Percentiles rank a stretch among this genome's conserved stretches.
phyloP scores from a whole-genome alignment of 1,140 invertebrate species.

The Leptinotarsa defecta region DNA sequence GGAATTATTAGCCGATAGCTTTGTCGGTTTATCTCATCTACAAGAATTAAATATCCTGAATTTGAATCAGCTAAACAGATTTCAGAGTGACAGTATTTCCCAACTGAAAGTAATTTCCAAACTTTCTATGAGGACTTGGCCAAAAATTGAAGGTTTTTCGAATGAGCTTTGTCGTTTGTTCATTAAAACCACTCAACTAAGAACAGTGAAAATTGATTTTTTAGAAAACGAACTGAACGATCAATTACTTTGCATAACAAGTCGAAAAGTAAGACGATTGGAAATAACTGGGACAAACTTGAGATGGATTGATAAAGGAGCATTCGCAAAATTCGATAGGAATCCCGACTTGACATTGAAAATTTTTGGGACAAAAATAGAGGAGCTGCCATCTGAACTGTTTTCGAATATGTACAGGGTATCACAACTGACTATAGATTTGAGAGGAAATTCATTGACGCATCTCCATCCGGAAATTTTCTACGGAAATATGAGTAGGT shows the following conservation, averaged over 20 bases:
- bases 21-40: constrained; percentile 61
- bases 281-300: constrained; percentile 79
- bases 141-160: constrained; percentile 65
- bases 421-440: constrained; percentile 79
- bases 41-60: constrained; percentile 63
- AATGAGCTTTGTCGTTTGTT: constrained; percentile 65
- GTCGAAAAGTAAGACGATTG: constrained; percentile 77
- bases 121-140: constrained; percentile 69
- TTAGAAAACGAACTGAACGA: constrained; percentile 71
- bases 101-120: constrained; percentile 66
- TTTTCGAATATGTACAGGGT: constrained; percentile 76
- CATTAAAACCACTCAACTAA: constrained; percentile 60
- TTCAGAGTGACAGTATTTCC: constrained; percentile 69
- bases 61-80: constrained; percentile 64
- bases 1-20: constrained; percentile 57
- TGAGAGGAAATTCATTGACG: constrained; percentile 80
- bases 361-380: constrained; percentile 75
- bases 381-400: constrained; percentile 75
- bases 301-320: constrained; percentile 70
- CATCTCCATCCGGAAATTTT: constrained; percentile 79
- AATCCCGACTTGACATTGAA: constrained; percentile 73
- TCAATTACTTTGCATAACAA: constrained; percentile 73
- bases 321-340: constrained; percentile 67
- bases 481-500: constrained; percentile 80
- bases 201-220: constrained; percentile 64